Percentiles rank a stretch among this genome's conserved stretches.
Conservation (phyloP, 2,113 vertebrate species). For the Chaetura pelagica region DNA sequence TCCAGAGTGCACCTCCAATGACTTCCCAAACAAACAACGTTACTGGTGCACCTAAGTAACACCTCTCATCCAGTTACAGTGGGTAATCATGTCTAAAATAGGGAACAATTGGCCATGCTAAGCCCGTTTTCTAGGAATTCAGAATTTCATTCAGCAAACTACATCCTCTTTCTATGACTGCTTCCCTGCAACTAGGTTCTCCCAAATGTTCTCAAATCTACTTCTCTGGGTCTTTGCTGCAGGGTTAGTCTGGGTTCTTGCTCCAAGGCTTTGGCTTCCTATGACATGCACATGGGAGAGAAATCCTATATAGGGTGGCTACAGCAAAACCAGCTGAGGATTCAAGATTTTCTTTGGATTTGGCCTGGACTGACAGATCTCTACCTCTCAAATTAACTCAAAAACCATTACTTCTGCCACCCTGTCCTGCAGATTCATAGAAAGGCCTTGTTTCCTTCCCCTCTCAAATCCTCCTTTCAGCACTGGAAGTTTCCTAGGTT, state of each 20-base stretch:
- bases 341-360: not conserved
- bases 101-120: not conserved
- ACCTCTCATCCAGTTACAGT: not conserved
- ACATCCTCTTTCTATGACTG: too few relatives aligned
- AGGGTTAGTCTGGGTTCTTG: not conserved
- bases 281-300: not conserved
- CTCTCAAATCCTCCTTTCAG: not conserved
- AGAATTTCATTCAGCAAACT: too few relatives aligned
- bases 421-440: not conserved
- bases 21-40: not conserved
- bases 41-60: not conserved
- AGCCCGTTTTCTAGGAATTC: too few relatives aligned
- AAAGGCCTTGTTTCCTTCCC: not conserved
- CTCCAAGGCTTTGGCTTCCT: not conserved
- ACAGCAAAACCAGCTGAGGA: not conserved
- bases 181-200: too few relatives aligned
- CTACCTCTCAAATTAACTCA: not conserved
- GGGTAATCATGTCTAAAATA: not conserved
- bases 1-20: not conserved
- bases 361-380: not conserved
- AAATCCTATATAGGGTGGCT: not conserved
- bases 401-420: not conserved
- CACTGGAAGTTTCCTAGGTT: not conserved
- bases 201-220: too few relatives aligned
- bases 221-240: not conserved